Evolutionary conservation across 2,888 invertebrate genomes (phyloP), one percentile per base, ranked within the genome.

Genomic region (Cryptus viduatorius): DNA sequence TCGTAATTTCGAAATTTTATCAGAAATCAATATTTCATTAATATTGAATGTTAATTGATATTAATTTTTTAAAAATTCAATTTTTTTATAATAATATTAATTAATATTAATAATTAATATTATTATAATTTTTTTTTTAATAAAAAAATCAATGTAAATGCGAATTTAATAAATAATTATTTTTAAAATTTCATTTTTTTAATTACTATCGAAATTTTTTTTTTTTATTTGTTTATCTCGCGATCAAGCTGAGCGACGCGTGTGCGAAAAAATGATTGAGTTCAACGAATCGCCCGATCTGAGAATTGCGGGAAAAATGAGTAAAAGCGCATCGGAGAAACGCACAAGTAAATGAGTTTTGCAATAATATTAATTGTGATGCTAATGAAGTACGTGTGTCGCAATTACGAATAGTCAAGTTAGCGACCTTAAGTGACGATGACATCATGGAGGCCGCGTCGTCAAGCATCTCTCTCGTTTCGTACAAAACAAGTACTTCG

Each of bases 371-470:
- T 88, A 89, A 91, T 91, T 89, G 82, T 77, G 80, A 86, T 84
- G 85, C 65, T 88, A 89, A 90, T 89, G 87, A 88, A 86, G 86
- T 79, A 81, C 82, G 85, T 76, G 88, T 86, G 86, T 79, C 84
- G 84, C 85, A 88, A 88, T 87, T 86, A 86, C 82, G 86, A 71
- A 84, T 84, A 76, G 75, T 82, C 67, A 85, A 86, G 86, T 83
- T 71, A 83, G 80, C 81, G 71, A 86, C 86, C 87, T 86, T 83
- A 86, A 87, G 75, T 80, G 77, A 82, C 71, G 71, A 84, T 89
- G 89, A 89, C 88, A 88, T 89, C 89, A 89, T 86, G 37, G 8
- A 4, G 4, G 50, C 44, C n/a, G 37, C 59, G 56, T 65, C 69
- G 69, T 79, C 61, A 75, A 79, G 65, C 59, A 61, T 68, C 37